Evolutionary conservation across 1,140 invertebrate genomes (phyloP), one percentile per base, ranked within the genome.

Genomic region (Lepidurus couesii): DNA sequence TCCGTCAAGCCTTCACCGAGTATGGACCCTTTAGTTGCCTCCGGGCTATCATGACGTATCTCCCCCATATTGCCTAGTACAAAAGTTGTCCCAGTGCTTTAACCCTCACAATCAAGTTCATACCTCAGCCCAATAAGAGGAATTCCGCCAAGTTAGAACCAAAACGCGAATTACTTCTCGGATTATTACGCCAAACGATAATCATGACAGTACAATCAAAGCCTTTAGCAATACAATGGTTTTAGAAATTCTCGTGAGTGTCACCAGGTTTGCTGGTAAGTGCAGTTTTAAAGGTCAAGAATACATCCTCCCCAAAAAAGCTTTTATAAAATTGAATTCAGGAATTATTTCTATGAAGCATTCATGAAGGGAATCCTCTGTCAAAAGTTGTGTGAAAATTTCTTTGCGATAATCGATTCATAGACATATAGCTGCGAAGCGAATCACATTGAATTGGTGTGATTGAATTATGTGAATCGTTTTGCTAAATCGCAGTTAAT

Each of bases 211-310:
- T 16, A 11, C 16, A 24, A 7, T 44, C 21, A 9, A n/a, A 42
- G 74, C 8, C 11, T 65, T 7, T 65, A 65, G 6, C 74, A 75
- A 8, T 44, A 75, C 34, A 42, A 77, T 77, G 76, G 76, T 77
- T 47, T 53, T 77, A 10, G 65, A 45, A 44, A 65, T 77, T 13
- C 76, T 77, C 5, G 45, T 77, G 45, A 65, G 65, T 65, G 42
- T 77, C 42, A 77, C 76, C 76, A 77, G 42, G 21, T 77, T 77
- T 47, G 76, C 76, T 10, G 76, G 76, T 77, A 77, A n/a, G 43
- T 76, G 53, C 34, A 34, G 34, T 34, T 34, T 34, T 4, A 34
- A 4, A 34, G 34, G 34, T 34, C 34, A 34, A 34, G 34, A 34
- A 34, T 34, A 34, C 34, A 34, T 1, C 34, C 34, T 2, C 2